Conservation (phyloP, 2,888 invertebrate genomes). For the Parapristionchus giblindavisi region DNA sequence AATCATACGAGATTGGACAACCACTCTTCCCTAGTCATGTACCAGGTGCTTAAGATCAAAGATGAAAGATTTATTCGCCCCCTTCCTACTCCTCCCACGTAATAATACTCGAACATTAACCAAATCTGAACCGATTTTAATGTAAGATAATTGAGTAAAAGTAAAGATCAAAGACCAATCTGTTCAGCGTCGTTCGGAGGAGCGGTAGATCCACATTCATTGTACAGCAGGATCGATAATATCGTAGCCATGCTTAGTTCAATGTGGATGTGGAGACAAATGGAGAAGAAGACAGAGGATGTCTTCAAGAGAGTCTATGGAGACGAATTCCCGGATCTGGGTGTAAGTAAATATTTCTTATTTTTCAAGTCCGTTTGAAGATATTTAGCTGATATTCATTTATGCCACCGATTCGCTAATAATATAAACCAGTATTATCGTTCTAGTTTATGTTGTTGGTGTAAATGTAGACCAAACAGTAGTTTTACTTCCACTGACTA, state of each 20-base stretch:
- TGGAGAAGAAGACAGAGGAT: constrained; percentile 3
- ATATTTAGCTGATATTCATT: too few relatives aligned
- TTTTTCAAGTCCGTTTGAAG: too few relatives aligned
- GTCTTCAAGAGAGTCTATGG: constrained; percentile 23
- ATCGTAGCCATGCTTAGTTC: background rate
- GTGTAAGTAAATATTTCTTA: constrained; percentile 14
- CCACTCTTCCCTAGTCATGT: constrained; percentile 17
- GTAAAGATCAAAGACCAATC: too few relatives aligned
- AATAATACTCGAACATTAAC: background rate
- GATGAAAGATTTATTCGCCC: background rate
- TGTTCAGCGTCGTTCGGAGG: constrained; percentile 15
- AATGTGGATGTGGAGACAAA: constrained; percentile 15
- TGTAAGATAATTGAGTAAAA: too few relatives aligned
- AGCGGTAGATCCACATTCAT: background rate
- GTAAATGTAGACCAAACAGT: too few relatives aligned
- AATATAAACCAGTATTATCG: too few relatives aligned
- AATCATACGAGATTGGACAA: constrained; percentile 17
- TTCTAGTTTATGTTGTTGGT: too few relatives aligned
- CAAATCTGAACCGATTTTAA: too few relatives aligned
- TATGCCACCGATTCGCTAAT: background rate
- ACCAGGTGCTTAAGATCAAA: background rate
- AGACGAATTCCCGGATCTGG: constrained; percentile 3
- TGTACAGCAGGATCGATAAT: background rate
- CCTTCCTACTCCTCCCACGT: background rate
- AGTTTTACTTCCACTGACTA: background rate